Conservation (phyloP, 2,888 invertebrate species). For the Ichneumoninae sp. region DNA sequence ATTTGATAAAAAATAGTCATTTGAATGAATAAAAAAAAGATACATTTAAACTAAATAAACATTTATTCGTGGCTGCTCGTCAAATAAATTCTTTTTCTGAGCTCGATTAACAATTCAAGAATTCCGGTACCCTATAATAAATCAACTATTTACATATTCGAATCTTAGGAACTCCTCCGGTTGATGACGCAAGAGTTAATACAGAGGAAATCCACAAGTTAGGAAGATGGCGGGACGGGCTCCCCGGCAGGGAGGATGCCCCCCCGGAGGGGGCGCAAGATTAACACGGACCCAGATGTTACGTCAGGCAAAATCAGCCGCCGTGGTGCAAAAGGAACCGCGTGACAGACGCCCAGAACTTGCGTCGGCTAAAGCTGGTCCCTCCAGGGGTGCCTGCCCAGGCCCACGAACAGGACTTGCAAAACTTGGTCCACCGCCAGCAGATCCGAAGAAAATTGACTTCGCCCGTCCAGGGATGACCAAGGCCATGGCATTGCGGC, state of each 20-base stretch:
- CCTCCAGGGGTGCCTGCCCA: slow-evolving; percentile 12
- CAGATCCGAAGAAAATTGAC: slow-evolving; percentile 74
- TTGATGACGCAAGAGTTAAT: not conserved
- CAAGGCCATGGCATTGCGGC: slow-evolving; percentile 77
- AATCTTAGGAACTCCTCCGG: not conserved
- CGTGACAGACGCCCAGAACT: not conserved
- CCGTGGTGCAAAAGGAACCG: slow-evolving; percentile 63
- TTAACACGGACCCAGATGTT: slow-evolving; percentile 73
- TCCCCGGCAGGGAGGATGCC: slow-evolving; percentile 17
- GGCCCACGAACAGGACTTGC: slow-evolving; percentile 51
- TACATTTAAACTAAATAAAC: too few relatives aligned
- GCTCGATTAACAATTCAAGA: too few relatives aligned
- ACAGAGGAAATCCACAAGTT: not conserved
- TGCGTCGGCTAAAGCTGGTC: not conserved
- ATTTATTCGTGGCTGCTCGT: too few relatives aligned
- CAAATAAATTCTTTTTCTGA: too few relatives aligned
- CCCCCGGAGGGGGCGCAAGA: slow-evolving; percentile 18
- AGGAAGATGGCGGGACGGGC: slow-evolving; percentile 55
- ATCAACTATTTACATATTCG: not conserved
- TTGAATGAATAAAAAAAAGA: too few relatives aligned
- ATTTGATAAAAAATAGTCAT: too few relatives aligned
- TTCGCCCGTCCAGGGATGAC: slow-evolving; percentile 75
- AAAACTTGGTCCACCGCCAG: slow-evolving; percentile 58
- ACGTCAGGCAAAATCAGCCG: slow-evolving; percentile 72
- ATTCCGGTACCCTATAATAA: too few relatives aligned